Evolutionary conservation across 2,797 vertebrate species (phyloP), one percentile per base, ranked within the genome.

Genomic region (Malacoraja senta): DNA sequence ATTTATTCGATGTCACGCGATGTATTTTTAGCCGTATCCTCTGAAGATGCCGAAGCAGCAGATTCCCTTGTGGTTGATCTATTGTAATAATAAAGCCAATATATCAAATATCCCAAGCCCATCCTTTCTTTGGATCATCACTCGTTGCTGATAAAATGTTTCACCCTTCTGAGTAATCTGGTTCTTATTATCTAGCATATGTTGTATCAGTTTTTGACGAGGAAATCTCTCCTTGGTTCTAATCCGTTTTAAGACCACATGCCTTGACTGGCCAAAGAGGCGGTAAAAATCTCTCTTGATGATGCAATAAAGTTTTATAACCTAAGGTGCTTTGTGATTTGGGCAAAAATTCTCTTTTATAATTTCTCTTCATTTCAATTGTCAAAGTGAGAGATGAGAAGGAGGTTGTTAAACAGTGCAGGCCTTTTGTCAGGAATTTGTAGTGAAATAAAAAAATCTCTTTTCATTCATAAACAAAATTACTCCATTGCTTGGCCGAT

Each of bases 101-200:
- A 21, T 63, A 92, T 92, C 72, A 76, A 91, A 88, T 68, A 35
- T 24, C 63, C 17, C 63, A 61, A 21, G 63, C 21, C 1, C 90
- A 53, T 26, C 26, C 35, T 38, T 74, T 44, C 72, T 17, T 53
- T 76, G 71, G 44, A 44, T 92, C 68, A 76, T 92, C 44, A 92
- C 35, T 76, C 90, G 26, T 17, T 76, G 26, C 12, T 92, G 68
- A 92, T 92, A 76, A 92, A 92, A 74, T 53, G 44, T 44, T 29
- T 74, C 13, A 76, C 38, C 35, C 44, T 92, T 92, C 72, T 19
- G 44, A 76, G 72, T 76, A 76, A 92, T 79, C 93, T 94, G 81
- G 93, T 94, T 94, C 74, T 92, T 93, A 93, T 94, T 94, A 93
- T 61, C 9, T 24, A 76, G 44, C 29, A 88, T 76, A 93, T 93